Evolutionary conservation across 2,888 invertebrate genomes (phyloP).

Genomic region (Proisotoma minuta): DNA sequence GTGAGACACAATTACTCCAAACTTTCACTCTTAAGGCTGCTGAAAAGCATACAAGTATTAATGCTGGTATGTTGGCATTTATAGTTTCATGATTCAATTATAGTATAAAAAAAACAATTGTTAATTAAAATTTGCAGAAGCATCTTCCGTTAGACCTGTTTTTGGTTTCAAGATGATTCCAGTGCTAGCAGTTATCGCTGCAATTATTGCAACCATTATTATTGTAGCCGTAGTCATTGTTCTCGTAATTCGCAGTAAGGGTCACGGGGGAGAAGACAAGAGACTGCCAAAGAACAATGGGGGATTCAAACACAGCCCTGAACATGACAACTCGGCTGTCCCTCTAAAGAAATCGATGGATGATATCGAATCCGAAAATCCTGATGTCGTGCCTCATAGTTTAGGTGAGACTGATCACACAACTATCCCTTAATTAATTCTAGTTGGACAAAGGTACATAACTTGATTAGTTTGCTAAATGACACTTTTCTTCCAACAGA

Average conservation of each 20-base stretch:
- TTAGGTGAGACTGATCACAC: too few species aligned
- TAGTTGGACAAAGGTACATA: too few species aligned
- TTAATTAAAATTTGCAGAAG: slow-evolving; percentile 23
- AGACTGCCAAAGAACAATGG: slow-evolving; percentile 43
- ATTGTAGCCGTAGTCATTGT: slow-evolving; percentile 56
- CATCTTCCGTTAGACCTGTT: slow-evolving; percentile 48
- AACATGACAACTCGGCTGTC: slow-evolving; percentile 52
- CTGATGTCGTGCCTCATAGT: slow-evolving; percentile 59
- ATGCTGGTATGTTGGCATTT: slow-evolving; percentile 44
- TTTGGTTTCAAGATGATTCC: slow-evolving; percentile 56
- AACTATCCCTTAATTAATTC: too few species aligned
- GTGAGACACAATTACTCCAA: slow-evolving; percentile 53
- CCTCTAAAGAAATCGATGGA: slow-evolving; percentile 55
- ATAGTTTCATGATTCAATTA: not conserved
- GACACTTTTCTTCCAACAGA: slow-evolving; percentile 34
- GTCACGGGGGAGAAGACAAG: slow-evolving; percentile 48
- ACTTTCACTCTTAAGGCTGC: slow-evolving; percentile 57
- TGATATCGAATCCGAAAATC: slow-evolving; percentile 58
- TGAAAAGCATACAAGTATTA: slow-evolving; percentile 66
- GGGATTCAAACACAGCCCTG: slow-evolving; percentile 27
- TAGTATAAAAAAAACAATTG: not conserved
- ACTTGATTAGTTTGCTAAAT: too few species aligned
- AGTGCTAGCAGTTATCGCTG: slow-evolving; percentile 55
- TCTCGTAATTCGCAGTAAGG: slow-evolving; percentile 55
- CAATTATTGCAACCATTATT: slow-evolving; percentile 56